A percentile compares a stretch with the other conserved stretches of the same genome.
Evolutionary conservation across 2,888 invertebrate species (phyloP).

Genomic region (Tachina lurida): DNA sequence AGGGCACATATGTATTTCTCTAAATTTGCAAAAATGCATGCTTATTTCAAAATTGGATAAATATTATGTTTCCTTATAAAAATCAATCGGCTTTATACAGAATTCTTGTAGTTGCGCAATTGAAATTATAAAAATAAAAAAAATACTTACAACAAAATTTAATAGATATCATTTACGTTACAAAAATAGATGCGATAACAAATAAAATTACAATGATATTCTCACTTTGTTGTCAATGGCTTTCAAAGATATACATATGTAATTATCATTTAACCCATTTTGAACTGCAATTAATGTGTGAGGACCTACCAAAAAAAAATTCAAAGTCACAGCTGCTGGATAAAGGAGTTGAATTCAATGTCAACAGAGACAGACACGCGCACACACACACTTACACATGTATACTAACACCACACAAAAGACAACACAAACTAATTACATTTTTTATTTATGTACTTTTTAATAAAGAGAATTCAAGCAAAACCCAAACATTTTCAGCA

Average conservation of each 20-base stretch:
- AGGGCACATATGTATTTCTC: too few species aligned
- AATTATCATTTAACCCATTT: conserved; percentile 59
- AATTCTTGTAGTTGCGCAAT: not conserved
- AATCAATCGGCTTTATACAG: not conserved
- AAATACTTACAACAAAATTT: not conserved
- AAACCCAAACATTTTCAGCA: conserved; percentile 54
- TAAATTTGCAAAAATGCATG: too few species aligned
- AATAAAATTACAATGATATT: conserved; percentile 26
- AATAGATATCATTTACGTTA: conserved; percentile 15
- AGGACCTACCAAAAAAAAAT: conserved; percentile 17
- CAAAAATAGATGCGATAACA: conserved; percentile 28
- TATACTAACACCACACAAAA: not conserved
- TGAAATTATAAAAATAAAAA: not conserved
- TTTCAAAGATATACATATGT: not conserved
- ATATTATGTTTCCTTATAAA: not conserved
- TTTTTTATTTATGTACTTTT: conserved; percentile 25
- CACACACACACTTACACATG: not conserved
- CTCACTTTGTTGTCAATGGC: conserved; percentile 26
- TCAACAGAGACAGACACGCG: conserved; percentile 30
- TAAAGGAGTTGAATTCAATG: conserved; percentile 42
- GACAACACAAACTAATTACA: conserved; percentile 56
- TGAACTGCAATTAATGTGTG: conserved; percentile 47
- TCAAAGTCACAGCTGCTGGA: conserved; percentile 57
- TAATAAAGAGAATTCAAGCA: conserved; percentile 13
- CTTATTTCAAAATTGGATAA: too few species aligned